Evolutionary conservation across 2,113 vertebrate species (phyloP).

Genomic region (Anoplopoma fimbria): DNA sequence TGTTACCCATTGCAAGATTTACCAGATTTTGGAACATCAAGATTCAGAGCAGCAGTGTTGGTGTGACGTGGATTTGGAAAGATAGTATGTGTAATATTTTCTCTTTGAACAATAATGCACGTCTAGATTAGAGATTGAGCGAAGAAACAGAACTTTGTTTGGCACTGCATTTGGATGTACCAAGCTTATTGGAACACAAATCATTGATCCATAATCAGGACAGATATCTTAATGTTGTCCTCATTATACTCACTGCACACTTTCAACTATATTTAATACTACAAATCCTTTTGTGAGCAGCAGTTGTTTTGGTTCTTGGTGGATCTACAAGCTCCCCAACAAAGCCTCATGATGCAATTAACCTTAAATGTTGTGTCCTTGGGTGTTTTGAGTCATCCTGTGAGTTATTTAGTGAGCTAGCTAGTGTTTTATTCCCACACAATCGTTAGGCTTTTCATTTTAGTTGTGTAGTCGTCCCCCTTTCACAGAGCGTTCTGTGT

Average conservation of each 20-base stretch:
- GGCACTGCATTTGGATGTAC: background rate
- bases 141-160: background rate
- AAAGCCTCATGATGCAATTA: background rate
- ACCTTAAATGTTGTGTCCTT: background rate
- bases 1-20: background rate
- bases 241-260: background rate
- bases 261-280: background rate
- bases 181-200: background rate
- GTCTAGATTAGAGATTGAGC: background rate
- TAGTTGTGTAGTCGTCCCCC: background rate
- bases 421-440: too few species aligned
- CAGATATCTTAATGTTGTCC: background rate
- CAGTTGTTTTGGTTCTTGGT: background rate
- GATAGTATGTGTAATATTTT: background rate
- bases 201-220: background rate
- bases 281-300: background rate
- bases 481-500: background rate
- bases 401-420: background rate
- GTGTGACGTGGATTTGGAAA: background rate
- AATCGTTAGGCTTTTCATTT: background rate
- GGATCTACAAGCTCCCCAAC: background rate
- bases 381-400: background rate
- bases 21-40: background rate
- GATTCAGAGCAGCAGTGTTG: background rate
- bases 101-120: background rate